Evolutionary conservation across 2,888 invertebrate species (phyloP), one percentile per base, ranked within the genome.

Genomic region (Eupithecia insigniata): DNA sequence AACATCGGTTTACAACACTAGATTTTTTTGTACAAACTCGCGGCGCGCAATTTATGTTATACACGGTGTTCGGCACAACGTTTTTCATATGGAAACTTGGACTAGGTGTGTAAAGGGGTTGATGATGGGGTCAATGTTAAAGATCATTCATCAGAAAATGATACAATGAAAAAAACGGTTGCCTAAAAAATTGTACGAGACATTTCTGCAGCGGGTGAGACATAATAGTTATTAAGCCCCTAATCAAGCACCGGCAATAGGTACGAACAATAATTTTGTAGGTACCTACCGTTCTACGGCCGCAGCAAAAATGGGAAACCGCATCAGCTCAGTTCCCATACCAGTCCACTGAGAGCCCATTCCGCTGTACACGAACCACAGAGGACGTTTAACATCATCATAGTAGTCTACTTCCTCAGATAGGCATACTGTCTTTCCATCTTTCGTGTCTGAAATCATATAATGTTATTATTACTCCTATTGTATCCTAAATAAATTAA

Each of bases 301-400:
- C 26, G 89, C 88, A 3, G 94, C 92, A 85, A 97, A 96, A 22
- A 95, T 87, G 1, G 96, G 95, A 75, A 96, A 90, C 64, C 91
- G 87, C 95, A 96, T 95, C 81, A 97, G 92, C 58, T 95, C 92
- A 28, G 90, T 84, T 0, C 96, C 96, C 96, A 96, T 96, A 32
- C 95, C 95, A 36, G 94, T 87, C 96, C 96, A 96, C 84, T 96
- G 96, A 0, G 96, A 95, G 18, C 96, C 96, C 96, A 97, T 96
- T 7, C 96, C 96, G 74, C 96, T 96, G 91, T 96, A 96, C 72
- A 96, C 95, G 85, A 95, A 96, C 96, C 96, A 96, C 16, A 96
- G 88, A 4, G 96, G 96, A 1, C 95, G 85, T 30, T 83, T 82
- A 0, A 79, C 87, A 16, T 87, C 83, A 66, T 91, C 89, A 30